phyloP scores from a whole-genome alignment of 1,140 invertebrate genomes.

The Papilio polyxenes region DNA sequence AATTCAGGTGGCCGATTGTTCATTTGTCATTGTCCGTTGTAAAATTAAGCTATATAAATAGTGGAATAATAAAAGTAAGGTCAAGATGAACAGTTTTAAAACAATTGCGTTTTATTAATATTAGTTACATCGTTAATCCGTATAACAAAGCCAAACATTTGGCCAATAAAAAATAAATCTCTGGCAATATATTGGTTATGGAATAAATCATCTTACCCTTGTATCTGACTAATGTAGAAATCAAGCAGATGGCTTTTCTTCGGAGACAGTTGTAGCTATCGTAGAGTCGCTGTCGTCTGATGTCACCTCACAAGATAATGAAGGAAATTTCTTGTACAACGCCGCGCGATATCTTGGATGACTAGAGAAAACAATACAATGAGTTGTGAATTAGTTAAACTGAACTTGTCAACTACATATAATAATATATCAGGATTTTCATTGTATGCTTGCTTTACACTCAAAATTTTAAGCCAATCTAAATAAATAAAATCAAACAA shows the following conservation, averaged over 20 bases:
- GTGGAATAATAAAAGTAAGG: neutral
- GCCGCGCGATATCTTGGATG: conserved; percentile 84
- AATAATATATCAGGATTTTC: too few species aligned
- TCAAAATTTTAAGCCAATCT: too few species aligned
- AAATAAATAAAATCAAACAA: too few species aligned
- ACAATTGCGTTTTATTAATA: neutral
- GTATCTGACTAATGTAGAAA: conserved; percentile 24
- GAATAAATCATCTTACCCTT: conserved; percentile 1
- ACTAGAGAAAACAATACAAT: conserved; percentile 61
- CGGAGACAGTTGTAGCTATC: conserved; percentile 78
- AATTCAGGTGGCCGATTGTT: too few species aligned
- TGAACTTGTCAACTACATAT: neutral
- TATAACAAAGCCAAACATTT: neutral
- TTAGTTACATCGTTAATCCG: neutral
- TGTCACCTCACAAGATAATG: conserved; percentile 79
- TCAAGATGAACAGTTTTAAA: neutral
- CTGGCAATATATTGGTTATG: neutral
- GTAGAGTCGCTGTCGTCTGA: conserved; percentile 81
- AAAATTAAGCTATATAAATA: neutral
- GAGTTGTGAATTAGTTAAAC: neutral
- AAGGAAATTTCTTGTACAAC: conserved; percentile 84
- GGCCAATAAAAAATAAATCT: conserved; percentile 4
- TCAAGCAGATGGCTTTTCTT: conserved; percentile 82
- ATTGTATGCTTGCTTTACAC: too few species aligned
- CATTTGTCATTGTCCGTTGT: too few species aligned